Base-by-base conservation (phyloP, 2,113 vertebrate genomes). In the Anoura caudifer region DNA sequence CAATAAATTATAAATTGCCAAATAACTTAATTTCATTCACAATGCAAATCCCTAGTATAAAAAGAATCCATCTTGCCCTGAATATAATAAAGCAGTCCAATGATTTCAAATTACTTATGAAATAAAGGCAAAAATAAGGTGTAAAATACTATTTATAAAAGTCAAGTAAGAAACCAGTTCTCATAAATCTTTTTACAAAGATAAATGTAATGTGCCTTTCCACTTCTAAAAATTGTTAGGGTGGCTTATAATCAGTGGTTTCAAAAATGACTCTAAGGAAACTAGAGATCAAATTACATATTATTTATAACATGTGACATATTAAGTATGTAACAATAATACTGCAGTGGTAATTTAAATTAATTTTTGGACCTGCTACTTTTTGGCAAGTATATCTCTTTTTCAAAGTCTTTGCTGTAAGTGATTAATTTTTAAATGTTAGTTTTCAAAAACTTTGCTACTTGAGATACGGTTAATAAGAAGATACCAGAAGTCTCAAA, bases 81-180 rank as follows among this genome's bases (percentile, higher is more conserved):
- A 94, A 90, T 95, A 72, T 84, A 96, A 96, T 84, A 96, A 93
- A 96, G 92, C 79, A 97, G 41, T 87, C 83, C 92, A 97, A 76
- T 96, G 93, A 95, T 87, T 90, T 97, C 86, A 95, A 95, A 94
- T 95, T 96, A 95, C 79, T 97, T 95, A 82, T n/a, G 50, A 96
- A 97, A 97, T 90, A 97, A 96, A 93, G 79, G 59, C 80, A 96
- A 97, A 97, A 97, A 90, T 81, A 96, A 96, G 93, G 65, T 84
- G 86, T 89, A 96, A 97, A 94, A 94, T 81, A 94, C 61, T 95
- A 89, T 94, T 97, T 97, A 95, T 95, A 97, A 98, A 97, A 97
- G 94, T 92, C 87, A 96, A 94, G 93, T 97, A 97, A 97, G 94
- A 97, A 97, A 95, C 75, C 83, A 85, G 85, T 93, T 96, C 92